phyloP scores from a whole-genome alignment of 2,113 vertebrate species.

The Phrynosoma blainvillii region DNA sequence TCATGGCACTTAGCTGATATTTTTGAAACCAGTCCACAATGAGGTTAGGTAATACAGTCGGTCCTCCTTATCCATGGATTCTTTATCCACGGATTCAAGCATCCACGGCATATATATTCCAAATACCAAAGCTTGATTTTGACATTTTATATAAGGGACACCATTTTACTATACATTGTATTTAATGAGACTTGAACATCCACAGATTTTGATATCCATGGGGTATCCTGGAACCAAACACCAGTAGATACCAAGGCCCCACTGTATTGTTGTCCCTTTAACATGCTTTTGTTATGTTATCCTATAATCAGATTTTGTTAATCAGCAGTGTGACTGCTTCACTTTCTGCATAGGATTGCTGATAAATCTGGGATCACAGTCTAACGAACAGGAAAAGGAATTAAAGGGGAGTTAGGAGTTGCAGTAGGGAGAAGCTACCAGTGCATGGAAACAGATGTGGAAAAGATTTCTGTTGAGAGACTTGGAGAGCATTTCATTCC shows the following conservation, averaged over 20 bases:
- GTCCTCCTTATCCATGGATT: not conserved
- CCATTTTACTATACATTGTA: too few species aligned
- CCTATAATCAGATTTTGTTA: not conserved
- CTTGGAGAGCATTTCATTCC: not conserved
- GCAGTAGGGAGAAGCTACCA: not conserved
- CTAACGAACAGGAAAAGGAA: not conserved
- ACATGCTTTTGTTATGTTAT: not conserved
- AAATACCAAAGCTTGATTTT: too few species aligned
- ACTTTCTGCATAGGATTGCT: not conserved
- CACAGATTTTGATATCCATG: too few species aligned
- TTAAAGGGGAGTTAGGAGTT: not conserved
- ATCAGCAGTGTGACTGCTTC: not conserved
- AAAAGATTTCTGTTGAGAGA: not conserved
- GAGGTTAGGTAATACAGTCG: not conserved
- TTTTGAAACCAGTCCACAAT: not conserved
- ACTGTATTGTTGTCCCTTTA: too few species aligned
- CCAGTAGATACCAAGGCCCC: too few species aligned
- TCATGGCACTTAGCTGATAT: not conserved
- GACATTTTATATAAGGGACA: too few species aligned
- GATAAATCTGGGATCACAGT: not conserved
- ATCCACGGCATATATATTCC: too few species aligned
- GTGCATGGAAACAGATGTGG: not conserved
- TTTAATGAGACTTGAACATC: too few species aligned
- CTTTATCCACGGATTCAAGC: too few species aligned
- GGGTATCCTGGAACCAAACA: too few species aligned